These are phyloP conservation scores for Cyprinus carpio DNA, from an alignment of 2,113 vertebrate species.

Conservation along the genomic window DNA sequence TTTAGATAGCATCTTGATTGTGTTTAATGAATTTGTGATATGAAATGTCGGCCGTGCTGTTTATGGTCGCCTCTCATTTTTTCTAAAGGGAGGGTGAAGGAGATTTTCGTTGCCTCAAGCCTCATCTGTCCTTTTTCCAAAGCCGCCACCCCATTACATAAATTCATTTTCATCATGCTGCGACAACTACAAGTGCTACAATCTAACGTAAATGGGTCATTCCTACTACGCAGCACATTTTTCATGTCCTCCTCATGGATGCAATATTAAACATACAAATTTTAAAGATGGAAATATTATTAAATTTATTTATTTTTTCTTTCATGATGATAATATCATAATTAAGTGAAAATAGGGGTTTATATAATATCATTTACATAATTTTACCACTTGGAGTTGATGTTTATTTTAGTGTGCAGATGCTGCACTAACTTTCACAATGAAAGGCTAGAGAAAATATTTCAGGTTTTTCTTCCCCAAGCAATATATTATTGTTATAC, in stretches of 20 bases:
- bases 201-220: not conserved
- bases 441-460: not conserved
- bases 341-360: not conserved
- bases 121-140: conserved; percentile 24
- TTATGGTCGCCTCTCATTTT: not conserved
- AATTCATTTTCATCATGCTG: conserved; percentile 25
- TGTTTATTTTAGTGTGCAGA: not conserved
- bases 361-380: not conserved
- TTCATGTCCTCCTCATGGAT: not conserved
- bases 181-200: conserved; percentile 12
- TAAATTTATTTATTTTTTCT: not conserved
- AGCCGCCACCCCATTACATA: not conserved
- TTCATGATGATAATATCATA: not conserved
- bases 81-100: not conserved
- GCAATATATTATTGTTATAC: not conserved
- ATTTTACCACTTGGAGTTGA: not conserved
- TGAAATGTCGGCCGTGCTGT: not conserved
- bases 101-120: conserved; percentile 12
- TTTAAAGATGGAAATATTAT: not conserved
- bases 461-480: not conserved
- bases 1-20: conserved; percentile 12
- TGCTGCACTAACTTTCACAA: not conserved
- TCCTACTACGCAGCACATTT: not conserved
- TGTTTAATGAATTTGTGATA: conserved; percentile 13
- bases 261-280: not conserved